These are phyloP conservation scores for Scolopax mira DNA, from an alignment of 2,113 vertebrate species.

Conservation along the genomic window DNA sequence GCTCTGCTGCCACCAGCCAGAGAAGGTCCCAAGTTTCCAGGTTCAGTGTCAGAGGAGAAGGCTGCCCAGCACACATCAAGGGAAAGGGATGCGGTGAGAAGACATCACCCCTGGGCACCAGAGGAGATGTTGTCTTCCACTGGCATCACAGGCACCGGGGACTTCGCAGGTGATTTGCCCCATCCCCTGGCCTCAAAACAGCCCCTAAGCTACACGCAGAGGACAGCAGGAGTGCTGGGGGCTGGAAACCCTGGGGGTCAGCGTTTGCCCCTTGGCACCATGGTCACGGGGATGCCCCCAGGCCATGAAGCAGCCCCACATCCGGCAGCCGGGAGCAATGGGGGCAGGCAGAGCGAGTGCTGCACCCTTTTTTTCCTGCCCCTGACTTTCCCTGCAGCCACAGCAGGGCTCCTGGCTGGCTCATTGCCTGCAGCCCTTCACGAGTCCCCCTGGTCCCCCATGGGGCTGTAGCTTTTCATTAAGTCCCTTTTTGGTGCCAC, in stretches of 20 bases:
- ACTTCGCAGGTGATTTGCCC: not conserved
- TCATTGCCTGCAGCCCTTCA: not conserved
- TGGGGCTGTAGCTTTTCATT: not conserved
- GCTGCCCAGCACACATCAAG: not conserved
- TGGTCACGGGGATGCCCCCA: not conserved
- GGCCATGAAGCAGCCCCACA: not conserved
- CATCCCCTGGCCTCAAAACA: not conserved
- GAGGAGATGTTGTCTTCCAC: not conserved
- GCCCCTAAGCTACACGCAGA: not conserved
- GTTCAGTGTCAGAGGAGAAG: not conserved
- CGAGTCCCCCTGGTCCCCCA: fast-evolving
- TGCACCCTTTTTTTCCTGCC: not conserved
- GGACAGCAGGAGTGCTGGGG: not conserved
- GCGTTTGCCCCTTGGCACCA: fast-evolving
- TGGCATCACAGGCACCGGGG: too few species aligned
- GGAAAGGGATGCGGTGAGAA: not conserved
- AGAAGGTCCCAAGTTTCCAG: not conserved
- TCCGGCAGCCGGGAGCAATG: not conserved
- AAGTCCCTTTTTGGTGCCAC: not conserved
- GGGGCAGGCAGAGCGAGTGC: not conserved
- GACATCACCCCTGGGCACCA: not conserved
- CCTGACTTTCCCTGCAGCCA: not conserved
- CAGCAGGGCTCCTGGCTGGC: not conserved
- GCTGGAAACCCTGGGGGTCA: not conserved
- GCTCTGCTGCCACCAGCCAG: not conserved